Percentiles rank a stretch among this genome's conserved stretches.
Conservation (phyloP, 2,113 vertebrate species). For the Gymnocephalus cernua region DNA sequence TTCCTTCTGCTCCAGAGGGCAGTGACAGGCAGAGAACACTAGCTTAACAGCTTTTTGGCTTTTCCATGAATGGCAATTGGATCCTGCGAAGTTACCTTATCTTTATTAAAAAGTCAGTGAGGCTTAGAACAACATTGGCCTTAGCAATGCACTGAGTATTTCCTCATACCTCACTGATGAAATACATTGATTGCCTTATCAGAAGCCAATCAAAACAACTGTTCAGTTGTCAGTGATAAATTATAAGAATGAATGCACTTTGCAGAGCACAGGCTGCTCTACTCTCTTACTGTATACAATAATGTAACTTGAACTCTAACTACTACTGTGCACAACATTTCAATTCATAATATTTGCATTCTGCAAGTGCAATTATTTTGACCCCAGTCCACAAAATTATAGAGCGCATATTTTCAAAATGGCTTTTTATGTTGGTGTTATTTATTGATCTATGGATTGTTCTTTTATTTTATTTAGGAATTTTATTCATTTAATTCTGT, state of each 20-base stretch:
- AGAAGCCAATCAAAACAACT: not conserved
- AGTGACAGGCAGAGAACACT: not conserved
- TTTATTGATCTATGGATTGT: not conserved
- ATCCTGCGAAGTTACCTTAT: not conserved
- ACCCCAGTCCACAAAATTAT: not conserved
- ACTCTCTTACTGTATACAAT: not conserved
- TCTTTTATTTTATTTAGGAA: too few relatives aligned
- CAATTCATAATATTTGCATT: not conserved
- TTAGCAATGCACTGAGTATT: not conserved
- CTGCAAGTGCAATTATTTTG: not conserved
- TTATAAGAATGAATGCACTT: not conserved
- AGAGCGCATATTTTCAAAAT: not conserved
- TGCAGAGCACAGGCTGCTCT: not conserved
- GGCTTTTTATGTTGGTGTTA: not conserved
- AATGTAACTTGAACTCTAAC: not conserved
- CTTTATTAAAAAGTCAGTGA: not conserved
- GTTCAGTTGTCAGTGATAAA: not conserved
- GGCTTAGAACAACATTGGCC: not conserved
- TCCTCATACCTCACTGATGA: not conserved
- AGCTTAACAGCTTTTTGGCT: not conserved
- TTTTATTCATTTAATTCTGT: not conserved
- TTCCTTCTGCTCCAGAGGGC: conserved; percentile 28
- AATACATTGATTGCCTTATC: not conserved
- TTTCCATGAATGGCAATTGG: not conserved
- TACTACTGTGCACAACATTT: not conserved